Evolutionary conservation across 2,113 vertebrate genomes (phyloP).

Genomic region (Tricholaema leucomelas): DNA sequence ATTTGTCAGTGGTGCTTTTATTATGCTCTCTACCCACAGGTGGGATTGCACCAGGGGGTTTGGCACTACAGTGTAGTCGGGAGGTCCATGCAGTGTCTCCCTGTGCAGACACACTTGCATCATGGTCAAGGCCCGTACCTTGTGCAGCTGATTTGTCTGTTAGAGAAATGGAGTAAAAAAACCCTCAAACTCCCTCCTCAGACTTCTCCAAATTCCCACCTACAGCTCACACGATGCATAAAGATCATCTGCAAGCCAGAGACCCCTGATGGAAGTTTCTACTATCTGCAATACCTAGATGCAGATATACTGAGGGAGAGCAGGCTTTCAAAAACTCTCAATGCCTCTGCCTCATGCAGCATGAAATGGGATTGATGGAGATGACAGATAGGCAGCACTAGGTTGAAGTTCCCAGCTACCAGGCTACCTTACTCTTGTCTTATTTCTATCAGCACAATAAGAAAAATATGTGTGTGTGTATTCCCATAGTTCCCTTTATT

Average conservation of each 20-base stretch:
- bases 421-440: not conserved
- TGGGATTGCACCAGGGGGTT: not conserved
- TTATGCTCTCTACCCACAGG: not conserved
- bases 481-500: not conserved
- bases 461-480: not conserved
- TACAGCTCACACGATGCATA: rapidly evolving
- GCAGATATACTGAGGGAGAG: not conserved
- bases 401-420: not conserved
- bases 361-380: rapidly evolving
- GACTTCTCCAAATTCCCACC: not conserved
- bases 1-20: not conserved
- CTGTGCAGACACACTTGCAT: not conserved
- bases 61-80: rapidly evolving
- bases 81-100: not conserved
- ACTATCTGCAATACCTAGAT: constrained; percentile 7
- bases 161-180: not conserved
- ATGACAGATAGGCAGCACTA: not conserved
- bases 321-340: not conserved
- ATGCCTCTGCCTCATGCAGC: not conserved
- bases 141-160: not conserved
- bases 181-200: not conserved
- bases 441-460: not conserved
- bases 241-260: constrained; percentile 50
- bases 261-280: constrained; percentile 57
- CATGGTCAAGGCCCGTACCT: no score